A percentile compares a stretch with the other conserved stretches of the same genome.
Conservation (phyloP, 1,140 invertebrate genomes). For the Cylas formicarius region DNA sequence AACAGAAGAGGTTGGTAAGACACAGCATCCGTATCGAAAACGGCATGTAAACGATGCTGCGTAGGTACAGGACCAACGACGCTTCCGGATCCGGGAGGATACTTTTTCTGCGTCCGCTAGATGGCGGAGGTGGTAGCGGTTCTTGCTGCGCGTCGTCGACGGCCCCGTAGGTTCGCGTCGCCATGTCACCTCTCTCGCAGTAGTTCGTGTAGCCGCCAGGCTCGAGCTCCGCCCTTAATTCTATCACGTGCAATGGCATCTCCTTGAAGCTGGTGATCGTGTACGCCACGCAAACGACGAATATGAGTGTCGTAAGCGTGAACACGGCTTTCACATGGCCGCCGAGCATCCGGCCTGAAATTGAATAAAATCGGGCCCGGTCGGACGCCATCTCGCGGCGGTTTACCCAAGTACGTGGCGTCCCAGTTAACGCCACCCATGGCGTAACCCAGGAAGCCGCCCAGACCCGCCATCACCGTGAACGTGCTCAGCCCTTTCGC, state of each 20-base stretch:
- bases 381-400: neutral
- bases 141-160: conserved; percentile 4
- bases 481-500: conserved; percentile 88
- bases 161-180: conserved; percentile 19
- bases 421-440: conserved; percentile 94
- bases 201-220: conserved; percentile 6
- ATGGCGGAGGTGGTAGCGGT: neutral
- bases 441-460: conserved; percentile 88
- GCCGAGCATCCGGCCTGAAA: conserved; percentile 63
- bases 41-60: conserved; percentile 87
- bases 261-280: conserved; percentile 84
- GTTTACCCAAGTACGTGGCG: conserved; percentile 64
- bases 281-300: conserved; percentile 68
- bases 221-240: conserved; percentile 26
- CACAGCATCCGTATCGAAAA: conserved; percentile 78
- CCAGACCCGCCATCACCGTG: conserved; percentile 92
- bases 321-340: conserved; percentile 89
- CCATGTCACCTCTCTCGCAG: conserved; percentile 13
- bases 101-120: conserved; percentile 20
- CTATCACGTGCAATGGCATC: conserved; percentile 63
- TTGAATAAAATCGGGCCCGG: conserved; percentile 5
- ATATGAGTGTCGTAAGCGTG: conserved; percentile 79
- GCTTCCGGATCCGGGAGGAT: conserved; percentile 41
- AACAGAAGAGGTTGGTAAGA: conserved; percentile 91
- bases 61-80: conserved; percentile 68